phyloP scores from a whole-genome alignment of 1,140 invertebrate genomes.

The Zaprionus vittiger region DNA sequence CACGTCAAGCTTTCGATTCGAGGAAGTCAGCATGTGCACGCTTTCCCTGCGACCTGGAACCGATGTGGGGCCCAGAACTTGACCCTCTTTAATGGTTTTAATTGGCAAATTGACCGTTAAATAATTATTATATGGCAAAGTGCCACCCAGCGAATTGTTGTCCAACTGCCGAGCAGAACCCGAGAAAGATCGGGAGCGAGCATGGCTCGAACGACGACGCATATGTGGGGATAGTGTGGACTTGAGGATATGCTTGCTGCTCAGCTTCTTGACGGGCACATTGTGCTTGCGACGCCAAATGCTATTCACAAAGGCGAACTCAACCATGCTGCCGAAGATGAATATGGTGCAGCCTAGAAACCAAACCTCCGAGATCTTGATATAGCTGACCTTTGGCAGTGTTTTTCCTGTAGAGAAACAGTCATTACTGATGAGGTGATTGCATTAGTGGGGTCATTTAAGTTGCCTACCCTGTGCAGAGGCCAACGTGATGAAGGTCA shows the following conservation, averaged over 20 bases:
- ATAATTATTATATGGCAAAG: conserved; percentile 69
- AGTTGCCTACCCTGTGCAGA: conserved; percentile 87
- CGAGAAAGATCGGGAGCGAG: conserved; percentile 89
- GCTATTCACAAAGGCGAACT: conserved; percentile 95
- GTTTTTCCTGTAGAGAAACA: conserved; percentile 87
- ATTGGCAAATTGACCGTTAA: conserved; percentile 77
- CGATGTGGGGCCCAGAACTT: conserved; percentile 33
- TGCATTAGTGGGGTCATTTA: not conserved
- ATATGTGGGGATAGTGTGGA: conserved; percentile 91
- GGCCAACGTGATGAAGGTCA: conserved; percentile 94
- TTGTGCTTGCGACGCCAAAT: conserved; percentile 93
- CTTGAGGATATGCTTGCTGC: conserved; percentile 92
- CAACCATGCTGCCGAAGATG: conserved; percentile 93
- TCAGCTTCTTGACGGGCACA: conserved; percentile 92
- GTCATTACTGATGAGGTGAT: not conserved
- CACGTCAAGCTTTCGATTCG: conserved; percentile 53
- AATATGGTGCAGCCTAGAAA: conserved; percentile 93
- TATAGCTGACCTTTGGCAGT: conserved; percentile 94
- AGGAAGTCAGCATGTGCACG: conserved; percentile 28
- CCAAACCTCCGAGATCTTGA: conserved; percentile 96
- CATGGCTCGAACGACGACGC: conserved; percentile 88
- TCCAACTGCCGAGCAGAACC: conserved; percentile 86
- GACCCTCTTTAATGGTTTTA: conserved; percentile 69
- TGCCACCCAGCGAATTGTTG: conserved; percentile 76
- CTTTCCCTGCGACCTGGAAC: not conserved